A percentile compares a stretch with the other conserved stretches of the same genome.
phyloP scores from a whole-genome alignment of 1,140 invertebrate species.

The Cepaea nemoralis region DNA sequence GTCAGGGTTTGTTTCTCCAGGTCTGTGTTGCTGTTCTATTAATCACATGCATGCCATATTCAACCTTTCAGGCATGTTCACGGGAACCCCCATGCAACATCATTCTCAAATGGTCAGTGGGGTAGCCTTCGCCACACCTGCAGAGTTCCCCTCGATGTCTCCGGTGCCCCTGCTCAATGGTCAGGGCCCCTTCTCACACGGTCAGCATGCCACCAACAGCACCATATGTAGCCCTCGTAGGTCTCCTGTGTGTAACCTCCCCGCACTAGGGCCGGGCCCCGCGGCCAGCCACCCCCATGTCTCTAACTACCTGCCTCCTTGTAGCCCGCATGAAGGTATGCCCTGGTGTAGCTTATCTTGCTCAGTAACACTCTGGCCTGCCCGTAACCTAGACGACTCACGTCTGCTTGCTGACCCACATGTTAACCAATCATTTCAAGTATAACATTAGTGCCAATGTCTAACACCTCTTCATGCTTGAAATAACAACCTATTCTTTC shows the following conservation, averaged over 20 bases:
- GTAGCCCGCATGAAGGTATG: slow-evolving; percentile 15
- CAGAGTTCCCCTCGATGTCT: slow-evolving; percentile 37
- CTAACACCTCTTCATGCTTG: too few relatives aligned
- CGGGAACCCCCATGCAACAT: slow-evolving; percentile 4
- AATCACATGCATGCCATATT: background rate
- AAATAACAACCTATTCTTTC: too few relatives aligned
- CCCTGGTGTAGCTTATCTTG: background rate
- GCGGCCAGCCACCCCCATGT: background rate
- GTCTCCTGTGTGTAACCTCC: slow-evolving; percentile 22
- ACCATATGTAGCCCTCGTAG: slow-evolving; percentile 38
- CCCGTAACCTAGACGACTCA: background rate
- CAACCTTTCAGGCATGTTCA: slow-evolving; percentile 29
- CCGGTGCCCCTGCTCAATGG: slow-evolving; percentile 30
- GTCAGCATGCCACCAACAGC: slow-evolving; percentile 28
- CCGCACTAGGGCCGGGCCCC: slow-evolving; percentile 34
- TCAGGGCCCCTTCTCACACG: background rate
- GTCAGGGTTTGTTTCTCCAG: too few relatives aligned
- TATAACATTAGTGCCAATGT: too few relatives aligned
- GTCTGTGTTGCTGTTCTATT: background rate
- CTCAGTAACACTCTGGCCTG: background rate
- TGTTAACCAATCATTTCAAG: background rate
- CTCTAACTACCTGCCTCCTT: background rate
- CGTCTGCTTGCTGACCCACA: background rate
- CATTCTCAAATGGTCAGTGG: slow-evolving; percentile 13
- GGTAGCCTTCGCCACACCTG: background rate